These are phyloP conservation scores for Corythaixoides concolor DNA, from an alignment of 2,113 vertebrate genomes.

Conservation along the genomic window DNA sequence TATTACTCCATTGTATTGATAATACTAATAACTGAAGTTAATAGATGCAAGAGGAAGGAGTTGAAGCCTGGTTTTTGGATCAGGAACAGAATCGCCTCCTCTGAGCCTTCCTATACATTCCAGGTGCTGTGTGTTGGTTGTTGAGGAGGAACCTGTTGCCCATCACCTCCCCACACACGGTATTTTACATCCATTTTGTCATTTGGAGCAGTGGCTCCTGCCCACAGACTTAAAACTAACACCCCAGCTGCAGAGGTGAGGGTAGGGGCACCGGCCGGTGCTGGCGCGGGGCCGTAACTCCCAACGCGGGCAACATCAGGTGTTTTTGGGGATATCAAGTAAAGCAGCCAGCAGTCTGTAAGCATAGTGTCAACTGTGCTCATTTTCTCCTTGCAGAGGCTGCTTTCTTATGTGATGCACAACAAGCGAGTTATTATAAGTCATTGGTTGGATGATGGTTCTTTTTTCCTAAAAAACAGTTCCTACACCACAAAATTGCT, in stretches of 20 bases:
- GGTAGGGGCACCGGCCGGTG: accelerated
- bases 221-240: neutral
- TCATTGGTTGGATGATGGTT: neutral
- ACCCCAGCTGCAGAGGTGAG: accelerated
- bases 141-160: neutral
- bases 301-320: accelerated
- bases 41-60: neutral
- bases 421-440: neutral
- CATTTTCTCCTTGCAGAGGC: neutral
- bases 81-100: neutral
- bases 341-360: neutral
- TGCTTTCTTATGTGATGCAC: neutral
- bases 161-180: neutral
- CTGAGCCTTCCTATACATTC: neutral
- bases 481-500: neutral
- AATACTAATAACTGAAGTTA: neutral
- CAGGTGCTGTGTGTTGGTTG: neutral
- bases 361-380: neutral
- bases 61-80: neutral
- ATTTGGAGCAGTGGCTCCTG: neutral
- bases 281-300: accelerated
- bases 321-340: neutral
- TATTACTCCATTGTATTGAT: neutral
- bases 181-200: neutral
- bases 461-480: neutral